Evolutionary conservation across 1,140 invertebrate genomes (phyloP), one percentile per base, ranked within the genome.

Genomic region (Brachionus paranguensis): DNA sequence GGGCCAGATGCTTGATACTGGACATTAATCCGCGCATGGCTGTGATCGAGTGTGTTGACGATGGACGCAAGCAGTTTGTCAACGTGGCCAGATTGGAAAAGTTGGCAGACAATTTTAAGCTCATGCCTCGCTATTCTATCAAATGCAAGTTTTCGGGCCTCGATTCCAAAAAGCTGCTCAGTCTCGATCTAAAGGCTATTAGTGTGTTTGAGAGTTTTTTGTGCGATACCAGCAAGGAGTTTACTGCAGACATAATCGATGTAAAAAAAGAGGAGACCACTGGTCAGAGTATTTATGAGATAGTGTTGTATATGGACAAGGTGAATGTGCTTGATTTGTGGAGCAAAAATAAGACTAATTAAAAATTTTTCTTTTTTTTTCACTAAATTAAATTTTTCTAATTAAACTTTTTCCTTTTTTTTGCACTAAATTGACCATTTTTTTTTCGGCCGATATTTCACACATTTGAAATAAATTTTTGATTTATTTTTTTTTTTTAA

Each of bases 81-180:
- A 43, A 3, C 8, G 2, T 60, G 12, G 27, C 3, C 14, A 81
- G 37, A 81, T 14, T 81, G 43, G 53, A 81, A 68, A 81, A 68
- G 27, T 68, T 81, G 20, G 20, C 37, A 10, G 78, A 81, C 33
- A 81, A 43, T 43, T 81, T 81, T 68, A 81, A 81, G 20, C 7
- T 60, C 10, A 60, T 81, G 78, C 78, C 78, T 29, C 41, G 43
- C 24, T 76, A 50, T 76, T 76, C 43, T 29, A 27, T 76, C 11
- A 76, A 50, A 29, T 76, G 72, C 50, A 76, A 50, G 20, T 50
- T 76, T 50, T 47, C 72, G 1, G 72, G 72, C 3, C 24, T 76
- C 7, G 72, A 76, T 17, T 76, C 72, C 2, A 50, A 24, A 27
- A 76, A 50, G 14, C 29, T 76, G 43, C 27, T 76, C 43, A 76